Evolutionary conservation across 2,113 vertebrate species (phyloP).

Genomic region (Macquaria australasica): DNA sequence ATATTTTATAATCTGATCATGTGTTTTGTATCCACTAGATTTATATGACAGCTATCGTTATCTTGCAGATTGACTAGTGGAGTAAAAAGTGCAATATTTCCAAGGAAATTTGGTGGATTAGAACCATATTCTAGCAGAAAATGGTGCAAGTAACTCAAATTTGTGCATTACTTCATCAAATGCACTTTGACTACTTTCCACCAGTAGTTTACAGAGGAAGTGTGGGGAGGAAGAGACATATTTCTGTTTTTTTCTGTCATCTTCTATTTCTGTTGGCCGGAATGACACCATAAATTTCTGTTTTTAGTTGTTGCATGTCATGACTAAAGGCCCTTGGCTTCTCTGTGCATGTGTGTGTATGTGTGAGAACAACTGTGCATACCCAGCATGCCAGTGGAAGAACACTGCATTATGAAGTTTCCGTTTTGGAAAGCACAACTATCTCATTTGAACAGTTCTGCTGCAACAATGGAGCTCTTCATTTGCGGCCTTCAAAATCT

Average conservation of each 20-base stretch:
- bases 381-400: slow-evolving; percentile 64
- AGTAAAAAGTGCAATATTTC: neutral
- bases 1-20: too few relatives aligned
- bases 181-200: neutral
- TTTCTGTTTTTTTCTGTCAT: slow-evolving; percentile 8
- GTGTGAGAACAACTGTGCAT: slow-evolving; percentile 61
- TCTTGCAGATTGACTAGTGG: too few relatives aligned
- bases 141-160: too few relatives aligned
- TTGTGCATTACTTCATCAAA: neutral
- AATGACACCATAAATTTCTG: slow-evolving; percentile 50
- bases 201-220: neutral
- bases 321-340: slow-evolving; percentile 47
- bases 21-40: too few relatives aligned
- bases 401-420: slow-evolving; percentile 43
- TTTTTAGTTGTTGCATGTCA: slow-evolving; percentile 54
- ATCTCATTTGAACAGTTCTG: slow-evolving; percentile 4
- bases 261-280: slow-evolving; percentile 59
- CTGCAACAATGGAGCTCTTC: neutral
- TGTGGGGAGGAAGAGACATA: neutral
- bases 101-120: neutral
- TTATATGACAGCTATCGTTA: too few relatives aligned
- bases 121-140: neutral
- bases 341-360: neutral
- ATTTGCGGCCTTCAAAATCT: slow-evolving; percentile 34
- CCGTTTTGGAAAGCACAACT: slow-evolving; percentile 25